A percentile compares a stretch with the other conserved stretches of the same genome.
phyloP scores from a whole-genome alignment of 2,888 invertebrate species.

The Clusia tigrina region DNA sequence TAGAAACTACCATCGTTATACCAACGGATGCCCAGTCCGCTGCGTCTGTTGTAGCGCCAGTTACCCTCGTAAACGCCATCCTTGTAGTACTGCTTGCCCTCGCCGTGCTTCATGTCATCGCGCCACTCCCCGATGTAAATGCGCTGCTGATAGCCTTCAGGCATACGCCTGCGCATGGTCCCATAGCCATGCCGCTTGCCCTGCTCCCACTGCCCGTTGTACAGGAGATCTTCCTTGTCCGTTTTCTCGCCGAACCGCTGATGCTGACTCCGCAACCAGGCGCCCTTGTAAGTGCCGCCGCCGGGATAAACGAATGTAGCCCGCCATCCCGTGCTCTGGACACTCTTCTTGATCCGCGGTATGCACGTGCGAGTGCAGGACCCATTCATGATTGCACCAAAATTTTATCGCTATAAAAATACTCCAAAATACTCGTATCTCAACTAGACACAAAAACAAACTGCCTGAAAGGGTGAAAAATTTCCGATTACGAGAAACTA shows the following conservation, averaged over 20 bases:
- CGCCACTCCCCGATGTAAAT: constrained; percentile 59
- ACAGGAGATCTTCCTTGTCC: constrained; percentile 48
- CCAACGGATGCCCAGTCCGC: constrained; percentile 61
- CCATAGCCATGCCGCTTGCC: constrained; percentile 57
- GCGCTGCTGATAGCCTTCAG: constrained; percentile 44
- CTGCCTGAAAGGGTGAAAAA: no score
- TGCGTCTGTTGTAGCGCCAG: constrained; percentile 55
- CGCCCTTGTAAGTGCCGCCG: constrained; percentile 53
- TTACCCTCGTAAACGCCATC: constrained; percentile 58
- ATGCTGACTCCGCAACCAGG: constrained; percentile 48
- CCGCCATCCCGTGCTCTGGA: constrained; percentile 46
- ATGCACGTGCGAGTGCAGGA: neutral
- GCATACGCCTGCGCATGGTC: constrained; percentile 48
- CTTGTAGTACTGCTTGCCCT: constrained; percentile 59
- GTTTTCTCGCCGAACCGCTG: constrained; percentile 53
- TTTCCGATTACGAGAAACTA: no score
- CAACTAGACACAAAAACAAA: no score
- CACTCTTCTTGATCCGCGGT: neutral
- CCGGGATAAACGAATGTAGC: constrained; percentile 48
- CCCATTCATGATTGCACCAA: no score
- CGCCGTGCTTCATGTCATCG: constrained; percentile 55
- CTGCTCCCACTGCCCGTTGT: constrained; percentile 57
- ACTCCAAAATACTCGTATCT: no score
- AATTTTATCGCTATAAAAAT: no score
- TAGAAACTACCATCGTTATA: constrained; percentile 53